Conservation (phyloP, 2,888 invertebrate species). For the Scotopteryx bipunctaria region DNA sequence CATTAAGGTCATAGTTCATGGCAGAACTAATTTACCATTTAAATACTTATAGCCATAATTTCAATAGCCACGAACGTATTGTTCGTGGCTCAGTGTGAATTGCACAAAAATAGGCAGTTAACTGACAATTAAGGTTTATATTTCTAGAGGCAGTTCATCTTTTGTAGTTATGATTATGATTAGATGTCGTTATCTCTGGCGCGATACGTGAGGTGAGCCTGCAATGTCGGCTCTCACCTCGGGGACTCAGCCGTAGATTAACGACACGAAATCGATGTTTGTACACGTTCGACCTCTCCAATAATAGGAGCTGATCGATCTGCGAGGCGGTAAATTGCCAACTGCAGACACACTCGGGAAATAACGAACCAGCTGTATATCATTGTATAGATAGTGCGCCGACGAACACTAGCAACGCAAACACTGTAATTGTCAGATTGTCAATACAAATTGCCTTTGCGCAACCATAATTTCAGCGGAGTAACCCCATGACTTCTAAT, state of each 20-base stretch:
- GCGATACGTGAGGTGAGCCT: conserved; percentile 75
- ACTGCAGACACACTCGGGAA: conserved; percentile 69
- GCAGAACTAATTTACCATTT: conserved; percentile 18
- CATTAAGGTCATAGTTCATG: conserved; percentile 34
- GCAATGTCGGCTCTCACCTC: conserved; percentile 69
- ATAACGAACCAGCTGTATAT: conserved; percentile 70
- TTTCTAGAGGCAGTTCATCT: conserved; percentile 31
- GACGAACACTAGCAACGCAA: conserved; percentile 48
- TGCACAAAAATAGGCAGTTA: conserved; percentile 28
- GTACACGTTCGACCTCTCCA: conserved; percentile 82
- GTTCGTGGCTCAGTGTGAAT: conserved; percentile 17
- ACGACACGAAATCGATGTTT: conserved; percentile 81
- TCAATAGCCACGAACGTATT: conserved; percentile 3
- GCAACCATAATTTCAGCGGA: conserved; percentile 37
- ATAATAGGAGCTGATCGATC: conserved; percentile 80
- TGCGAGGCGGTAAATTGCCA: conserved; percentile 75
- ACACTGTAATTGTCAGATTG: conserved; percentile 67
- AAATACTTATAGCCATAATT: conserved; percentile 10
- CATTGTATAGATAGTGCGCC: conserved; percentile 50
- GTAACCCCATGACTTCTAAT: conserved; percentile 39
- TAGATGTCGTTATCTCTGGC: conserved; percentile 68
- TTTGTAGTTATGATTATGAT: conserved; percentile 68
- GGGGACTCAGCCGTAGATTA: conserved; percentile 67
- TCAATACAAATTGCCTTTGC: conserved; percentile 52
- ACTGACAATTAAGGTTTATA: conserved; percentile 23